phyloP scores from a whole-genome alignment of 1,140 invertebrate genomes.

The Plutomurus gul region DNA sequence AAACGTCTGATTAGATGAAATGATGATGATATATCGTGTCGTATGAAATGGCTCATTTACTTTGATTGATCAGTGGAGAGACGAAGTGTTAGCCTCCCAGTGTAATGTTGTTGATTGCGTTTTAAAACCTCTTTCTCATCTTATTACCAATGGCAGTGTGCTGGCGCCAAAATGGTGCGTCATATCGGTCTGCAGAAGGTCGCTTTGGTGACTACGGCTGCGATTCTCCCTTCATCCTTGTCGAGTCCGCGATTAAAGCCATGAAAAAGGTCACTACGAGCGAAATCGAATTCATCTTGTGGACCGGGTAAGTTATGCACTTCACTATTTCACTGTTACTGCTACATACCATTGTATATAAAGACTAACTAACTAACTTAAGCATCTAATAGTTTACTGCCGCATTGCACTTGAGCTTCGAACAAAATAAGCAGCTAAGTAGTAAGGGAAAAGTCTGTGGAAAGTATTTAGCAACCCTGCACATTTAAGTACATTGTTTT shows the following conservation, averaged over 20 bases:
- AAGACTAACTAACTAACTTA: too few species aligned
- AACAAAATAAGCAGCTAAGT: too few species aligned
- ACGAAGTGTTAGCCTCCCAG: constrained; percentile 1
- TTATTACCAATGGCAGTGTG: constrained; percentile 51
- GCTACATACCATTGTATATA: too few species aligned
- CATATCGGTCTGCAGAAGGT: constrained; percentile 62
- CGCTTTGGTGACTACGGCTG: constrained; percentile 82
- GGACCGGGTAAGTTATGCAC: constrained; percentile 77
- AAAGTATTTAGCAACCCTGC: too few species aligned
- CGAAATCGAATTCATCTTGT: constrained; percentile 83
- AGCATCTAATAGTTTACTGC: too few species aligned
- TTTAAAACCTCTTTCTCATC: constrained; percentile 15
- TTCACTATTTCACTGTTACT: not conserved
- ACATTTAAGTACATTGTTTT: too few species aligned
- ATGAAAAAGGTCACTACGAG: constrained; percentile 82
- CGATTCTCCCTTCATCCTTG: constrained; percentile 82
- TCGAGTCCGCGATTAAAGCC: constrained; percentile 78
- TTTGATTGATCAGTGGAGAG: constrained; percentile 17
- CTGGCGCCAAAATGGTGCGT: constrained; percentile 55
- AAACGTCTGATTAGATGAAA: constrained; percentile 10
- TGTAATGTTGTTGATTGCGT: constrained; percentile 17
- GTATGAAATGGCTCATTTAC: constrained; percentile 27
- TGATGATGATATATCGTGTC: constrained; percentile 27
- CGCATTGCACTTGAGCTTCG: too few species aligned
- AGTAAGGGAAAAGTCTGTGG: too few species aligned